Evolutionary conservation across 2,888 invertebrate genomes (phyloP), one percentile per base, ranked within the genome.

Genomic region (Oxyteleia sp.): DNA sequence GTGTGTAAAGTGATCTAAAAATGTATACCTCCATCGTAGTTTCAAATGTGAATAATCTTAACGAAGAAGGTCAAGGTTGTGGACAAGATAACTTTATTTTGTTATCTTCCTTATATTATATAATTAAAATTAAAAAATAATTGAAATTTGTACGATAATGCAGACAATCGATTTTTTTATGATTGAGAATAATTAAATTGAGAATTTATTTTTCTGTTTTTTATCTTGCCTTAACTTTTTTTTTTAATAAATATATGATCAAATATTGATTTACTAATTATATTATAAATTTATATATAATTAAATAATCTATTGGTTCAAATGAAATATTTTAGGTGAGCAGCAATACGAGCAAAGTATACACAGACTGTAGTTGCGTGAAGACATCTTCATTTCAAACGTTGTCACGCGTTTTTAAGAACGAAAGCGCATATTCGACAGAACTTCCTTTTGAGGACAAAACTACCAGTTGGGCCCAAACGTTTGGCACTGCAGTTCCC

Each of bases 341-440:
- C 43, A 55, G 41, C 1, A 87, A 89, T 23, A 90, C 90, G 15
- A 89, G 86, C 20, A 92, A 92, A 79, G 76, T 89, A 23, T 94
- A 93, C 64, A 91, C 93, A n/a, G 93, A 94, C 68, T 95, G 95
- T 89, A 93, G 93, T 23, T 95, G 95, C 88, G 92, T 94, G 0
- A 90, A 87, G 61, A 85, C 92, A 4, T 89, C 85, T 53, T 75
- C 85, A 53, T 75, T 89, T 0, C 86, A 81, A 51, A 72, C 85
- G 3, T 23, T 87, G 29, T 59, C 88, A 29, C 79, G 87, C 45
- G 63, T 85, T 29, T 83, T 86, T 18, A 43, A 51, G 1, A 87
- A 86, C 61, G 87, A 86, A 41, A 86, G 83, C 10, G n/a, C 81
- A 32, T 76, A 83, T 51, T 66, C 84, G 7, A 89, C 89, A 32